These are phyloP conservation scores for Typhlichthys eigenmanni DNA, from an alignment of 2,797 vertebrate species.

Conservation along the genomic window DNA sequence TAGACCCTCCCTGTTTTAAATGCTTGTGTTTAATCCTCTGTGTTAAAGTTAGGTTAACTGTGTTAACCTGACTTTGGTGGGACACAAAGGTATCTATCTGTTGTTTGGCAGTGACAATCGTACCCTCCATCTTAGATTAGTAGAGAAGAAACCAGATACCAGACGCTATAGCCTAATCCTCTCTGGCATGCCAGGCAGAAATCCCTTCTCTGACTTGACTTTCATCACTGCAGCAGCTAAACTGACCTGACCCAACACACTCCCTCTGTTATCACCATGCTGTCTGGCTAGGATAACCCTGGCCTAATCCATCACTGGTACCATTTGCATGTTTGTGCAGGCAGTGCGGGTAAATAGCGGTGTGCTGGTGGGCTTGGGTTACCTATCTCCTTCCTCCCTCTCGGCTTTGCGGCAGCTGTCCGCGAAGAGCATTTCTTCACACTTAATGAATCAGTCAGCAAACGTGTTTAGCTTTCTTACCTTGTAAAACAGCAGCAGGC, in stretches of 20 bases:
- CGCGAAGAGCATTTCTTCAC: slow-evolving; percentile 57
- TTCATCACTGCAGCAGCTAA: slow-evolving; percentile 66
- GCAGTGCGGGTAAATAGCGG: slow-evolving; percentile 69
- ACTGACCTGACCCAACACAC: slow-evolving; percentile 47
- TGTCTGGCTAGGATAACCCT: slow-evolving; percentile 63
- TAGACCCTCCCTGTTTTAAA: slow-evolving; percentile 56
- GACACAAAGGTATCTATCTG: slow-evolving; percentile 53
- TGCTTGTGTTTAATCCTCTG: slow-evolving; percentile 63
- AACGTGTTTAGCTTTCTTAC: slow-evolving; percentile 69
- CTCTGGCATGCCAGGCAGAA: slow-evolving; percentile 62
- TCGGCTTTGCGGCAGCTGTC: slow-evolving; percentile 55
- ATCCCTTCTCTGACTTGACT: slow-evolving; percentile 59
- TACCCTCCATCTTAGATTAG: slow-evolving; percentile 66
- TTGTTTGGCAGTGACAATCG: slow-evolving; percentile 62
- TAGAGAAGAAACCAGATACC: slow-evolving; percentile 66
- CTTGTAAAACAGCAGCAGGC: slow-evolving; percentile 62
- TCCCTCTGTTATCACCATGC: slow-evolving; percentile 57
- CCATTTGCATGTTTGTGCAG: slow-evolving; percentile 74
- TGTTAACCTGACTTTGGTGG: slow-evolving; percentile 70
- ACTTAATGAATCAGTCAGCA: slow-evolving; percentile 75
- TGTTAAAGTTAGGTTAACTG: neutral
- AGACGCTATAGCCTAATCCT: slow-evolving; percentile 51
- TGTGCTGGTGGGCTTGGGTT: slow-evolving; percentile 71
- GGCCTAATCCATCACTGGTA: slow-evolving; percentile 76
- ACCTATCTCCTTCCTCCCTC: slow-evolving; percentile 49